Evolutionary conservation across 23 tunicate genomes (phyloP).

Genomic region (Diplosoma virens): DNA sequence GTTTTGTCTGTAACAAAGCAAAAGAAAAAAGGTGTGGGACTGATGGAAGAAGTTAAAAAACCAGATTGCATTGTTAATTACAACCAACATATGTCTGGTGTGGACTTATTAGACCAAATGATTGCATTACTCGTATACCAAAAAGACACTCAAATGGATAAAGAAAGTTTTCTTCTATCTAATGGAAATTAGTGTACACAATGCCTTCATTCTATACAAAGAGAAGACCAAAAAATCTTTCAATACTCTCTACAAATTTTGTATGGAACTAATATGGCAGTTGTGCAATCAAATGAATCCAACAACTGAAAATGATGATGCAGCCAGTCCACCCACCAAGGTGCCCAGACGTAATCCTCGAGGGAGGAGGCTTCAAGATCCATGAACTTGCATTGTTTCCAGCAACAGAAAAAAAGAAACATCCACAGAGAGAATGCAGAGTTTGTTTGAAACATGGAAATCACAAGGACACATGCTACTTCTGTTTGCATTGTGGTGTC

Average conservation of each 20-base stretch:
- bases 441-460: slow-evolving; percentile 6
- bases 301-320: background rate
- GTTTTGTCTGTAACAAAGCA: background rate
- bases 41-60: slow-evolving; percentile 12
- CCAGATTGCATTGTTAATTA: slow-evolving; percentile 20
- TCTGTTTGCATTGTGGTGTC: slow-evolving; percentile 11
- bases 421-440: slow-evolving; percentile 16
- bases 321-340: background rate
- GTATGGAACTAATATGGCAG: slow-evolving; percentile 7
- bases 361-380: background rate
- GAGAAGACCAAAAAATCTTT: background rate
- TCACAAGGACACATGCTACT: slow-evolving; percentile 2
- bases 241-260: background rate
- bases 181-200: slow-evolving; percentile 16
- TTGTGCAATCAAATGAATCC: background rate
- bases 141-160: slow-evolving; percentile 29
- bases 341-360: background rate
- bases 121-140: slow-evolving; percentile 20
- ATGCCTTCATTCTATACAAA: slow-evolving; percentile 25
- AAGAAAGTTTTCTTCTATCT: slow-evolving; percentile 20
- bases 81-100: slow-evolving; percentile 40
- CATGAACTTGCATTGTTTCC: slow-evolving; percentile 12
- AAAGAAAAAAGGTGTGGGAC: background rate
- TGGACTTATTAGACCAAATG: slow-evolving; percentile 13
- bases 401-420: background rate